Percentiles rank a stretch among this genome's conserved stretches.
These are phyloP conservation scores for Poeciliopsis infans DNA, from an alignment of 2,797 vertebrate species.

Conservation along the genomic window DNA sequence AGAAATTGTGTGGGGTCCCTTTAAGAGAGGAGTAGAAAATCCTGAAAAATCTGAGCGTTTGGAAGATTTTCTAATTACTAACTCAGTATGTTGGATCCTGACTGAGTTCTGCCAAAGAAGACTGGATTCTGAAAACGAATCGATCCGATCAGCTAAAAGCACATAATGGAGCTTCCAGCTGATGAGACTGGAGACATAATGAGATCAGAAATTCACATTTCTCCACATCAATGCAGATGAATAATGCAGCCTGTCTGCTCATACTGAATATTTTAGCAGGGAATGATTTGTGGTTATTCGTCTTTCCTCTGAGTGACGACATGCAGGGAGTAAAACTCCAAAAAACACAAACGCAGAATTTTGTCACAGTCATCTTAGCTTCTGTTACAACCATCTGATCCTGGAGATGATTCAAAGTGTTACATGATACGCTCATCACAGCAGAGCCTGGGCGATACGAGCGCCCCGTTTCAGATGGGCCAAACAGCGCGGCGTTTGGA, in stretches of 20 bases:
- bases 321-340: neutral
- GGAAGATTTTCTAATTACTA: neutral
- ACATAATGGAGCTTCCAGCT: neutral
- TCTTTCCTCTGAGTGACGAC: constrained; percentile 10
- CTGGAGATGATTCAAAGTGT: neutral
- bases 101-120: neutral
- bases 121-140: neutral
- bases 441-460: neutral
- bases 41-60: neutral
- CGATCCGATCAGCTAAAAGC: neutral
- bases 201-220: constrained; percentile 32
- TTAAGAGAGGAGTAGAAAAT: neutral
- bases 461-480: constrained; percentile 41
- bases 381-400: neutral
- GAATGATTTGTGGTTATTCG: constrained; percentile 13
- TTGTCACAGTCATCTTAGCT: constrained; percentile 5
- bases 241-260: constrained; percentile 36
- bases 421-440: constrained; percentile 5
- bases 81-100: neutral
- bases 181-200: constrained; percentile 16
- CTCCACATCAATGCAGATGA: constrained; percentile 30
- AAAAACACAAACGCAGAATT: neutral
- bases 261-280: constrained; percentile 32
- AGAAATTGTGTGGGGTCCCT: neutral
- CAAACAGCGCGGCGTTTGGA: constrained; percentile 45